Evolutionary conservation across 1,140 invertebrate genomes (phyloP), one percentile per base, ranked within the genome.

Genomic region (Heliconius melpomene): DNA sequence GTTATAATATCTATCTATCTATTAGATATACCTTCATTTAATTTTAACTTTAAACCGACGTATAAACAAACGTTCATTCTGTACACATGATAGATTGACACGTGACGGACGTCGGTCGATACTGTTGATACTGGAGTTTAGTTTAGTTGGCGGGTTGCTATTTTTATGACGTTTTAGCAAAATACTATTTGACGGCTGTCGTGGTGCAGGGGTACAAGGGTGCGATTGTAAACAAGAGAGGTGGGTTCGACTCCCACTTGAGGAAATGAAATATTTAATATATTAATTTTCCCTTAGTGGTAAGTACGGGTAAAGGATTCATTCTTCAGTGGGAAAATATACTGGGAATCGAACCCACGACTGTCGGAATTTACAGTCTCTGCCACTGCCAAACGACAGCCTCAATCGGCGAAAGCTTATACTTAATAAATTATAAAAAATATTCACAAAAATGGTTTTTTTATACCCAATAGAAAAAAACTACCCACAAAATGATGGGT

Each of bases 1-100:
- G 1, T 5, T 46, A 5, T 1, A 46, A 6, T 36, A 36, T 36
- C 32, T 7, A 36, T 36, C 32, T 7, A 36, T 46, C 13, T 46
- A 16, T 46, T 46, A 46, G 40, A 46, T 16, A 46, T 46, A 46
- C 3, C 13, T 1, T 16, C 13, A 46, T 16, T 46, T 46, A 46
- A 46, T 46, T 16, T 46, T 46, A 46, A 46, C 40, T 46, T 46
- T 23, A 23, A 66, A 66, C 60, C 60, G 26, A 66, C 6, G n/a
- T 66, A 29, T 66, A 66, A 66, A 66, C 60, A 66, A 26, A 26
- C 26, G 60, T 66, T 66, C 23, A 66, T 66, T 66, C 60, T 11
- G 60, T 16, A 66, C 60, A 66, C 26, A 66, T 66, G 57, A 66
- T 29, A 66, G 60, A 66, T 66, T 66, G 60, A 66, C 60, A 66